Conservation (phyloP, 30 jellyfish, hydroid and myxozoan genomes). For the Cassiopea xamachana region DNA sequence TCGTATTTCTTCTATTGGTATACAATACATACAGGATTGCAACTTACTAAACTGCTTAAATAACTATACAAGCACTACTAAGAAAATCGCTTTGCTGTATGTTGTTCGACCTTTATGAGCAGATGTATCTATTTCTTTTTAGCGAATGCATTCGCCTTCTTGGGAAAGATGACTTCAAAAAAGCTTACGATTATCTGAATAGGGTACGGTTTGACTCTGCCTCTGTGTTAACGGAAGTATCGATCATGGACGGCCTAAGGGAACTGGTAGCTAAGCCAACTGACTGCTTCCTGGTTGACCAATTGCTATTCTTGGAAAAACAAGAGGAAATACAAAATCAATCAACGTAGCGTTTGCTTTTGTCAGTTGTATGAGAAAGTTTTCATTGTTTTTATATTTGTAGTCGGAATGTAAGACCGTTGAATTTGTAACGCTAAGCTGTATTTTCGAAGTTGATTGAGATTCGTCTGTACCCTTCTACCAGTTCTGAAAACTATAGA, state of each 20-base stretch:
- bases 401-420: no score
- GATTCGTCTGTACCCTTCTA: no score
- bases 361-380: background rate
- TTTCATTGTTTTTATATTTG: no score
- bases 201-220: conserved; percentile 57
- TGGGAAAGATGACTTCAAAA: conserved; percentile 78
- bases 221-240: conserved; percentile 62
- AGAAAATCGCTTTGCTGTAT: no score
- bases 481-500: no score
- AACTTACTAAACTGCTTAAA: no score
- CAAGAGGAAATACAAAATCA: conserved; percentile 68
- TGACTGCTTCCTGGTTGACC: conserved; percentile 88
- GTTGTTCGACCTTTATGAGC: no score
- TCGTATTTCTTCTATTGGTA: no score
- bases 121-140: background rate
- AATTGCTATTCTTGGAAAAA: conserved; percentile 81
- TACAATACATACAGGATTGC: no score
- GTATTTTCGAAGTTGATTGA: no score
- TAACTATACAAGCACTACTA: no score
- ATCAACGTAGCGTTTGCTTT: background rate
- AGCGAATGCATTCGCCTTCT: conserved; percentile 91
- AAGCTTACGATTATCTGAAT: conserved; percentile 73
- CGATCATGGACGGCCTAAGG: conserved; percentile 70
- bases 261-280: conserved; percentile 70
- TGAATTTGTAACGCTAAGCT: no score